Evolutionary conservation across 2,888 invertebrate genomes (phyloP).

Genomic region (Mactromeris polynyma): DNA sequence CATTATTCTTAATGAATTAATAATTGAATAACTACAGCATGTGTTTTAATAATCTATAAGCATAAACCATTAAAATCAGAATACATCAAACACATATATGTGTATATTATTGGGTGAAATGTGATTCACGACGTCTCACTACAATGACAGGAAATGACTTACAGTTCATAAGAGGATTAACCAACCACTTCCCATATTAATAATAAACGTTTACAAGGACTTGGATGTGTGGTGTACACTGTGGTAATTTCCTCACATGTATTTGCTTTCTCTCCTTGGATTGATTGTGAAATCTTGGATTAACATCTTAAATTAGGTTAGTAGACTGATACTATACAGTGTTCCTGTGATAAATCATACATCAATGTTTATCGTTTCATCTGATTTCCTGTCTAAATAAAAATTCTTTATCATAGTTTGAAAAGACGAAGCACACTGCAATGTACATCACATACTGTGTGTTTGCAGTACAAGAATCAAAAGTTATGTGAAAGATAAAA

Average conservation of each 20-base stretch:
- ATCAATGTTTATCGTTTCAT: too few species aligned
- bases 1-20: background rate
- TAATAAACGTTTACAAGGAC: background rate
- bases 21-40: background rate
- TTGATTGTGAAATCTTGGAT: background rate
- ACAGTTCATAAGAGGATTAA: constrained; percentile 3
- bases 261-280: background rate
- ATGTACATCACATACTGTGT: too few species aligned
- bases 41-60: background rate
- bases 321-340: too few species aligned
- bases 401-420: too few species aligned
- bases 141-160: background rate
- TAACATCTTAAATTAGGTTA: background rate
- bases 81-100: background rate
- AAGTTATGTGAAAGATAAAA: too few species aligned
- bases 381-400: too few species aligned
- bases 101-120: background rate
- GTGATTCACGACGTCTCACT: background rate
- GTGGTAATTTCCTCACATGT: background rate
- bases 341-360: too few species aligned
- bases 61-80: background rate
- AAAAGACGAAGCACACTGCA: too few species aligned
- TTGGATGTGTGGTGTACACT: background rate
- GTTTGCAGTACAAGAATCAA: too few species aligned
- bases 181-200: background rate